Conservation (phyloP, 2,888 invertebrate genomes). For the Hirtodrosophila confusa region DNA sequence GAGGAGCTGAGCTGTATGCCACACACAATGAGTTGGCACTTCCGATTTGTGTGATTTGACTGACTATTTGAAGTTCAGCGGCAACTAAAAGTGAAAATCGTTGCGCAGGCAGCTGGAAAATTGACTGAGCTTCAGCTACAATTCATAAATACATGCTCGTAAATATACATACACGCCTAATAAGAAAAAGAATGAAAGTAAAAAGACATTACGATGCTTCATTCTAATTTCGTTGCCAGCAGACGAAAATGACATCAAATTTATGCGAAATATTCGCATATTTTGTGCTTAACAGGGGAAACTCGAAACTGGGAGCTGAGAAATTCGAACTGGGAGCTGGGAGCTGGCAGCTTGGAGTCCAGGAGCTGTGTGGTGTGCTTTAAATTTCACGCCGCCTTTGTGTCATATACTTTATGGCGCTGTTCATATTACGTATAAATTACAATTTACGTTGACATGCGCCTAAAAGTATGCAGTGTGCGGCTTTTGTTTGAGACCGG, state of each 20-base stretch:
- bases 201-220: conserved; percentile 60
- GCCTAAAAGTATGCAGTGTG: conserved; percentile 70
- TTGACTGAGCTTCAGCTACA: conserved; percentile 40
- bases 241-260: conserved; percentile 54
- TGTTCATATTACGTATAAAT: conserved; percentile 79
- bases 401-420: conserved; percentile 68
- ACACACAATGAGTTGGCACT: conserved; percentile 69
- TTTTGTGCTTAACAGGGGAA: conserved; percentile 55
- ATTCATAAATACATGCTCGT: conserved; percentile 33
- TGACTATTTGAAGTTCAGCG: conserved; percentile 37
- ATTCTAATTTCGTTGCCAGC: conserved; percentile 62
- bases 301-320: conserved; percentile 7
- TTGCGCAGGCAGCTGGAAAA: conserved; percentile 66
- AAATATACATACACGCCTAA: conserved; percentile 10
- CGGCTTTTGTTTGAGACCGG: conserved; percentile 73
- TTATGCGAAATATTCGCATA: conserved; percentile 61
- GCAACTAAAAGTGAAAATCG: conserved; percentile 40
- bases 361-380: conserved; percentile 32
- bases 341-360: conserved; percentile 14
- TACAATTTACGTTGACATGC: conserved; percentile 77
- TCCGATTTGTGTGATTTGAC: conserved; percentile 56
- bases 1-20: not conserved
- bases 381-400: conserved; percentile 55
- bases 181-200: conserved; percentile 14
- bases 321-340: conserved; percentile 1